Base-by-base conservation (phyloP, 2,888 invertebrate genomes). In the Drosophila quinaria region DNA sequence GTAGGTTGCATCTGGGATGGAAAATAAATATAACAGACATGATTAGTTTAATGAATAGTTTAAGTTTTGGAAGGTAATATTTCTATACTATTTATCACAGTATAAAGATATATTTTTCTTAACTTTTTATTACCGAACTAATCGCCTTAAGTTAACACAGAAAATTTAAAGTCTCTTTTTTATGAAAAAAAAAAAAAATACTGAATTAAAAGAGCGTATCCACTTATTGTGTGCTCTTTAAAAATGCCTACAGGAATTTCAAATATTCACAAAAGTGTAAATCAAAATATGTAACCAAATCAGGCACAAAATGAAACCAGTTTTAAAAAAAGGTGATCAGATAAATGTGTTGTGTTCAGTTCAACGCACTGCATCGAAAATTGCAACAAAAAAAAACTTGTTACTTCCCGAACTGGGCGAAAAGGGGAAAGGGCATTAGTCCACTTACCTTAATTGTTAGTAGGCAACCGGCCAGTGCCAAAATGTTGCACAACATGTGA, bases 401-500 rank as follows among this genome's bases (percentile, higher is more conserved):
- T 60, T 64, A 52, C 52, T 70, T 49, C 59, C 44, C 29, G 66
- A 66, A 59, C 47, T 47, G 47, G 47, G 10, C 25, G 11, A 37
- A 61, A 62, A 37, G 50, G 10, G 17, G 11, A 37, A 61, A 62
- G 33, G 50, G 9, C 33, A 49, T 52, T 71, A 56, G 31, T 76
- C 74, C 70, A 89, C 94, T 93, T 93, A 97, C 97, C 95, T 97
- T 96, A 75, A 97, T 95, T 22, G 97, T 96, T 51, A 96, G 93
- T 85, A 97, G 95, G 89, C 96, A 97, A 35, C 97, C 96, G 44
- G 95, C 93, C 61, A 98, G 94, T 10, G 98, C 97, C 61, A 98
- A 95, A 39, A 98, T 96, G 90, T 98, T 97, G 92, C 98, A 98
- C 56, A 99, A 94, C 94, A 98, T 97, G 93, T 98, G 98, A 93